Evolutionary conservation across 2,888 invertebrate genomes (phyloP).

Genomic region (Hecatera dysodea): DNA sequence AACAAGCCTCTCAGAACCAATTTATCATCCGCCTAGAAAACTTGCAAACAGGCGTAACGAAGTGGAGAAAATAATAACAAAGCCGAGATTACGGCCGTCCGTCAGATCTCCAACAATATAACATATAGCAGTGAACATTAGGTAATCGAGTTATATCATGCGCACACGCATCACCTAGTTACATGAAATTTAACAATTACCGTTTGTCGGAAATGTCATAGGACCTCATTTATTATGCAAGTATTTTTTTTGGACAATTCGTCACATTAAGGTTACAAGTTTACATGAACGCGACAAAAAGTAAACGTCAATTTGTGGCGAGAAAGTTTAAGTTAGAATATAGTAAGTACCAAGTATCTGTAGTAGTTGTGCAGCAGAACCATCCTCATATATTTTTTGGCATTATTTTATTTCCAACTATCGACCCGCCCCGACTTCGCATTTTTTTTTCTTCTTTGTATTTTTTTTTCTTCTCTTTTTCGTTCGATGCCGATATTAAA

Average conservation of each 20-base stretch:
- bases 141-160: conserved; percentile 62
- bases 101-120: conserved; percentile 48
- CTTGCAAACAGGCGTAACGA: conserved; percentile 4
- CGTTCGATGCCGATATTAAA: too few species aligned
- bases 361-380: background rate
- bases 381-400: too few species aligned
- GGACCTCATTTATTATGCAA: conserved; percentile 57
- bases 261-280: conserved; percentile 6
- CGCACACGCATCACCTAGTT: conserved; percentile 59
- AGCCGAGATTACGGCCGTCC: conserved; percentile 19
- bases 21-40: conserved; percentile 4
- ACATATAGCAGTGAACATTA: conserved; percentile 51
- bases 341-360: background rate
- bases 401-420: too few species aligned
- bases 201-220: conserved; percentile 61
- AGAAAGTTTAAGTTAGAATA: background rate
- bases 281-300: conserved; percentile 1
- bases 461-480: too few species aligned
- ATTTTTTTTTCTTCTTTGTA: too few species aligned
- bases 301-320: background rate
- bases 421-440: too few species aligned
- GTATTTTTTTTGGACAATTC: conserved; percentile 27
- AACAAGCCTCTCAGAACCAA: background rate
- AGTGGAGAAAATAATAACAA: conserved; percentile 37
- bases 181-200: conserved; percentile 65